These are phyloP conservation scores for Trematomus bernacchii DNA, from an alignment of 2,797 vertebrate genomes.

Conservation along the genomic window DNA sequence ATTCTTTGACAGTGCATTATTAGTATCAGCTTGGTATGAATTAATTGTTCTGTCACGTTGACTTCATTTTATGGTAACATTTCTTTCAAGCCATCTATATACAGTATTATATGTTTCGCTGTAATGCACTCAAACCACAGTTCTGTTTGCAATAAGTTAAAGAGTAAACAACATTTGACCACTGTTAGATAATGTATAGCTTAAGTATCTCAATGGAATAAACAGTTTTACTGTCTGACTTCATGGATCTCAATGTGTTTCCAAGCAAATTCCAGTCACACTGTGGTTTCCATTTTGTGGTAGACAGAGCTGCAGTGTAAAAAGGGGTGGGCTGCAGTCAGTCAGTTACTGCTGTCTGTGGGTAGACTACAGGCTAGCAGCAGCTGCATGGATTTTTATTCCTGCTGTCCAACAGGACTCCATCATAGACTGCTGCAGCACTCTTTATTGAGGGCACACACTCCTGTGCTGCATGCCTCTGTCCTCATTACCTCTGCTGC, in stretches of 20 bases:
- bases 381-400: slow-evolving; percentile 75
- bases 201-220: slow-evolving; percentile 43
- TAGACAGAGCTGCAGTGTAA: slow-evolving; percentile 77
- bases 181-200: slow-evolving; percentile 41
- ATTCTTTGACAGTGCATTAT: slow-evolving; percentile 68
- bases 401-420: slow-evolving; percentile 75
- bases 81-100: slow-evolving; percentile 1
- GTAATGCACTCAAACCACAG: slow-evolving; percentile 12
- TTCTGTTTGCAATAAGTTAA: slow-evolving; percentile 29
- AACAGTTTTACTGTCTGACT: slow-evolving; percentile 59
- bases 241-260: slow-evolving; percentile 68
- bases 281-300: slow-evolving; percentile 84
- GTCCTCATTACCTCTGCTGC: slow-evolving; percentile 85
- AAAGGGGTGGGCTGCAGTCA: slow-evolving; percentile 77
- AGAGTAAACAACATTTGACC: slow-evolving; percentile 41
- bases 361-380: slow-evolving; percentile 68
- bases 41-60: slow-evolving; percentile 25
- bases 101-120: not conserved
- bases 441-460: slow-evolving; percentile 80
- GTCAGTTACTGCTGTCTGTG: slow-evolving; percentile 74
- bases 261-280: slow-evolving; percentile 78
- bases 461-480: slow-evolving; percentile 75
- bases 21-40: slow-evolving; percentile 51
- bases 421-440: slow-evolving; percentile 75
- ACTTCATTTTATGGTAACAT: slow-evolving; percentile 34